Percentiles rank a stretch among this genome's conserved stretches.
phyloP scores from a whole-genome alignment of 2,113 vertebrate species.

The Chrysochloris asiatica region DNA sequence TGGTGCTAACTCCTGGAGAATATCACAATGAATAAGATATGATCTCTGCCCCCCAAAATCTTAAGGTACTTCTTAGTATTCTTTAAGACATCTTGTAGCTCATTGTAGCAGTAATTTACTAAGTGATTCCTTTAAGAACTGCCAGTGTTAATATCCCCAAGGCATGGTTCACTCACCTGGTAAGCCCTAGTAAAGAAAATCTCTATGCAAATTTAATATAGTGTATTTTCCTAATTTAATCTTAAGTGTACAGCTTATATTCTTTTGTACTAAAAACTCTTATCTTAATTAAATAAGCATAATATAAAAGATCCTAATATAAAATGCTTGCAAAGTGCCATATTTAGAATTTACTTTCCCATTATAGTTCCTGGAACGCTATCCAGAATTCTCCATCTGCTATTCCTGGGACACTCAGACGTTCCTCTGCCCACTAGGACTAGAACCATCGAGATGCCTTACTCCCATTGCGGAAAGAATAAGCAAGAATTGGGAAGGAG shows the following conservation, averaged over 20 bases:
- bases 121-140: slow-evolving; percentile 69
- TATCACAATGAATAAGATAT: slow-evolving; percentile 47
- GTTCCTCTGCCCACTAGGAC: slow-evolving; percentile 12
- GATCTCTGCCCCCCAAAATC: slow-evolving; percentile 22
- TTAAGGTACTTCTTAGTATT: slow-evolving; percentile 57
- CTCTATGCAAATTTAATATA: slow-evolving; percentile 71
- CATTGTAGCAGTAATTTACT: slow-evolving; percentile 68
- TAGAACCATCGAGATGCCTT: slow-evolving; percentile 13
- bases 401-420: background rate
- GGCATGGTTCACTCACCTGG: slow-evolving; percentile 71
- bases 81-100: slow-evolving; percentile 57
- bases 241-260: slow-evolving; percentile 68
- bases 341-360: slow-evolving; percentile 51
- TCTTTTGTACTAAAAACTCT: slow-evolving; percentile 63
- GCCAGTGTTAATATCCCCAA: slow-evolving; percentile 69
- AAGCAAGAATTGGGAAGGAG: background rate
- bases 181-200: slow-evolving; percentile 58
- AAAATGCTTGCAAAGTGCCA: slow-evolving; percentile 46
- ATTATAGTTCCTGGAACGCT: slow-evolving; percentile 1
- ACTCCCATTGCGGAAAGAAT: background rate
- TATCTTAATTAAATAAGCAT: slow-evolving; percentile 64
- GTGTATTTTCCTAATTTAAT: slow-evolving; percentile 66
- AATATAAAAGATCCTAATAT: slow-evolving; percentile 50
- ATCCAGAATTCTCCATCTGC: slow-evolving; percentile 20
- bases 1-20: background rate